Evolutionary conservation across 2,113 vertebrate species (phyloP), one percentile per base, ranked within the genome.

Genomic region (Corvus hawaiiensis): DNA sequence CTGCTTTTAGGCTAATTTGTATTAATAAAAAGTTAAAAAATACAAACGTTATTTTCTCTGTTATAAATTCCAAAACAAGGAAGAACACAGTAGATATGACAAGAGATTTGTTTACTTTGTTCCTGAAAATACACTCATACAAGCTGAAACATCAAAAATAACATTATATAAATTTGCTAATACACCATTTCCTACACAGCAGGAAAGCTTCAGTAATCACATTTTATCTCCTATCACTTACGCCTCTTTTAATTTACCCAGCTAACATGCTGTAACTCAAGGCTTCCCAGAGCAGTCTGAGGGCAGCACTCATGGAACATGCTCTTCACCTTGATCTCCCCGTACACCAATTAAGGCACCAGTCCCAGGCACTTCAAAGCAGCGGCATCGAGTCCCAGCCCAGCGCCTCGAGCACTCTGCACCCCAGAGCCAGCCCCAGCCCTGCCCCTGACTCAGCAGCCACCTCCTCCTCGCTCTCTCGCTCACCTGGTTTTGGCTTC

Each of bases 401-500:
- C 37, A 27, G n/a, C 2, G 1, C 58, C 84, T 86, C 15, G 15
- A 91, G 84, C 63, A 64, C 76, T 66, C 55, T 59, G 92, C 21
- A 43, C 43, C 72, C 85, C 78, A 21, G 8, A 61, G 59, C 28
- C 3, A 10, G 39, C 71, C 51, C 72, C 51, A 76, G 63, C 59
- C 86, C 81, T 37, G 62, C 35, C 59, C 48, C 67, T 72, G 39
- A 13, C n/a, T 84, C 73, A 54, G 43, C n/a, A 91, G 43, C 82
- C 10, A 5, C 24, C 26, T 71, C 10, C 20, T 67, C 9, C 79
- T 37, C 1, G 2, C 54, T n/a, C 39, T 0, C 37, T 58, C 82
- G 63, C 98, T 95, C 49, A 99, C 99, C 99, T 98, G 97, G 98
- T 98, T 95, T 98, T 98, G 96, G 98, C 98, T 97, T 99, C 98